Percentiles rank a stretch among this genome's conserved stretches.
Conservation (phyloP, 2,113 vertebrate species). For the Silurus asotus region DNA sequence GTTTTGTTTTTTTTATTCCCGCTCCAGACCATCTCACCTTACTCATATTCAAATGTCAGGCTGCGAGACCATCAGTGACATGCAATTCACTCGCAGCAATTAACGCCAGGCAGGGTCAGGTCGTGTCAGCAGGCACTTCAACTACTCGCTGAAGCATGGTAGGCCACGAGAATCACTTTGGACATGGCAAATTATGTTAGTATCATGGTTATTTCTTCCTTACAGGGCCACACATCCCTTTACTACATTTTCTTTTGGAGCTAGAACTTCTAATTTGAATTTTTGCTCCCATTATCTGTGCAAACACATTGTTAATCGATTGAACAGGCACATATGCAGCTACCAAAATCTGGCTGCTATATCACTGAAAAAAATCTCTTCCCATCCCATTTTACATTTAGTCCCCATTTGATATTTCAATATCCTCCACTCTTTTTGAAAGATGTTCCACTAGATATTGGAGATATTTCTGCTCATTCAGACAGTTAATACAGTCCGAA, state of each 20-base stretch:
- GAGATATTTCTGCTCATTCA: too few relatives aligned
- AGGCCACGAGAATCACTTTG: conserved; percentile 23
- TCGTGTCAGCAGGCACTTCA: conserved; percentile 21
- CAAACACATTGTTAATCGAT: background rate
- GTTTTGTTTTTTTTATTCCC: background rate
- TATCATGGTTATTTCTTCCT: conserved; percentile 21
- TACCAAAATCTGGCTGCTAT: background rate
- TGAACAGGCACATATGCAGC: too few relatives aligned
- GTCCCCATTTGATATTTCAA: too few relatives aligned
- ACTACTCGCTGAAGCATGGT: conserved; percentile 16
- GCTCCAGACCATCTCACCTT: conserved; percentile 30
- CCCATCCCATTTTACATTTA: too few relatives aligned
- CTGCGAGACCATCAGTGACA: conserved; percentile 28
- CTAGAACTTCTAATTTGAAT: background rate
- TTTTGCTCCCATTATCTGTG: background rate
- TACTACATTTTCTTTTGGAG: background rate
- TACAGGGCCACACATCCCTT: background rate
- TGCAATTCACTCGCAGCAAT: conserved; percentile 47
- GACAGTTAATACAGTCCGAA: too few relatives aligned
- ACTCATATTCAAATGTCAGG: conserved; percentile 44
- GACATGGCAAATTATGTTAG: conserved; percentile 31
- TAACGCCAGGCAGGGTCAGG: conserved; percentile 33
- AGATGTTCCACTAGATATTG: too few relatives aligned
- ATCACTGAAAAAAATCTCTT: background rate
- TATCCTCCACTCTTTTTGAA: too few relatives aligned